Base-by-base conservation (phyloP, 1,140 invertebrate species). In the Potamilus streckersoni region DNA sequence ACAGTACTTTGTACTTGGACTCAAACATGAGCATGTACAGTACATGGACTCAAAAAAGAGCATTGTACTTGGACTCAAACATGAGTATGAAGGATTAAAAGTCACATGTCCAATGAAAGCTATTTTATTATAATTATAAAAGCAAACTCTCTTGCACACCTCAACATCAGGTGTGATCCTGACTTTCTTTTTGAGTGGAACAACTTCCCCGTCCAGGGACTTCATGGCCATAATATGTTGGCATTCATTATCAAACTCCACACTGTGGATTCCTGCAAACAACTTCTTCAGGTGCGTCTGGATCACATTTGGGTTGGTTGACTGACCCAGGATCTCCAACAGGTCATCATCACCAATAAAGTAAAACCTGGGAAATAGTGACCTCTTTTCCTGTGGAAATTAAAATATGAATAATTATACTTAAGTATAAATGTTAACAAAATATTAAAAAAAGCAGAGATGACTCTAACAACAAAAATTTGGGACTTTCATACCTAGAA, bases 311-410 rank as follows among this genome's bases (percentile, higher is more conserved):
- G 94, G 94, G 83, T 96, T 96, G 1, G 94, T 96, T 0, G 92
- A 88, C 89, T 97, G 96, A 0, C 96, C 96, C 0, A 98, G 91
- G 69, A 99, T 93, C 91, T 99, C 97, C 55, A 99, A 89, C 59
- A 99, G 91, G 91, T 99, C 97, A 86, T 99, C 97, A 87, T 99
- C 97, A 81, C 96, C 97, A 79, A 99, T 92, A 85, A 99, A 99
- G 85, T 98, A 98, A 82, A 99, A 95, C 82, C 98, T 92, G 6
- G 98, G 97, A 91, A 99, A 99, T 57, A 93, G 92, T 1, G 94
- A 93, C 74, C 98, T 92, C 90, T 99, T 99, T 83, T 97, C 96
- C 95, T 97, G 78, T 23, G 76, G 75, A 20, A 67, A 19, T 55
- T 14, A 57, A 23, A 19, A 27, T 67, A 38, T 38, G 38, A 38